A percentile compares a stretch with the other conserved stretches of the same genome.
These are phyloP conservation scores for Entomyzon cyanotis DNA, from an alignment of 2,113 vertebrate genomes.

Conservation along the genomic window DNA sequence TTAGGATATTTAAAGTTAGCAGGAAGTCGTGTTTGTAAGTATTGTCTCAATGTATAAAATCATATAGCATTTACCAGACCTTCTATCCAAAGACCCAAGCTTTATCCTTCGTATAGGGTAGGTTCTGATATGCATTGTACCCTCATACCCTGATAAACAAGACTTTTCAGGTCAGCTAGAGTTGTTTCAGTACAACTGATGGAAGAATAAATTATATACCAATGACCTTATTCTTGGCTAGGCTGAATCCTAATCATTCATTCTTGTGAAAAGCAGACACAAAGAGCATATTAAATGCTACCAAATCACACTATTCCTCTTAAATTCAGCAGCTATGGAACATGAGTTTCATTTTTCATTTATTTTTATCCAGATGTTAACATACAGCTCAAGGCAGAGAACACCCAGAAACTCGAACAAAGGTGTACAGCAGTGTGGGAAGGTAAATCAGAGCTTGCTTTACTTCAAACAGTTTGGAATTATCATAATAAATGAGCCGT, in stretches of 20 bases:
- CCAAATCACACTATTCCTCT: neutral
- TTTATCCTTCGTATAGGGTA: neutral
- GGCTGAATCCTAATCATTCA: neutral
- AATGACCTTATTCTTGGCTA: neutral
- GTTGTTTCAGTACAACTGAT: neutral
- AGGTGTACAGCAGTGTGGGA: neutral
- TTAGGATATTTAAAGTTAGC: slow-evolving; percentile 63
- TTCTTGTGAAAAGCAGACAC: neutral
- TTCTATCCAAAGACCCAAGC: neutral
- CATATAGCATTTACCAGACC: neutral
- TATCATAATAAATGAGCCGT: neutral
- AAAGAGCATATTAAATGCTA: neutral
- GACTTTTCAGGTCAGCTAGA: neutral
- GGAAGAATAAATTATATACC: neutral
- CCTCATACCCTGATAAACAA: neutral
- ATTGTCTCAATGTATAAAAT: slow-evolving; percentile 49
- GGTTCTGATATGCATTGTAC: neutral
- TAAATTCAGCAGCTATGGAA: neutral
- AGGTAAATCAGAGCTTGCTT: neutral
- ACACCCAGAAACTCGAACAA: neutral
- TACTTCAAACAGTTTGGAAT: neutral
- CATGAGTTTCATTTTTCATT: neutral
- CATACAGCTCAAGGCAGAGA: neutral
- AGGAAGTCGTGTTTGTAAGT: slow-evolving; percentile 41
- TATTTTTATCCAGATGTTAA: slow-evolving; percentile 12